Base-by-base conservation (phyloP, 2,888 invertebrate genomes). In the Phaonia tiefii region DNA sequence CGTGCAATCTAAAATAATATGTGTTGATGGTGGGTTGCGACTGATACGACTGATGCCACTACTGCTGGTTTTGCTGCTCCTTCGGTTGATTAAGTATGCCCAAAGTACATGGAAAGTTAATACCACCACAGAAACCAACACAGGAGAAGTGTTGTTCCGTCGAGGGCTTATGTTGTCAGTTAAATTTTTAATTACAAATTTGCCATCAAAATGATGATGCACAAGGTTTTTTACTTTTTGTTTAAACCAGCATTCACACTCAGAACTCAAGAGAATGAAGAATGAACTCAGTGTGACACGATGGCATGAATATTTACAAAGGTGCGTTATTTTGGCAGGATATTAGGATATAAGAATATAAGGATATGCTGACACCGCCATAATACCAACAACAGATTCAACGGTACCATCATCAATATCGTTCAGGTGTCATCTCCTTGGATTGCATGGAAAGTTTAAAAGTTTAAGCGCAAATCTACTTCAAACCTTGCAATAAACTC, bases 21-120 rank as follows among this genome's bases (percentile, higher is more conserved):
- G 20, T 54, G 54, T 20, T 31, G 17, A 17, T 44, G 25, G 13
- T n/a, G n/a, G 8, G 8, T n/a, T 54, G 31, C 1, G 46, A 31
- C 31, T 37, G 31, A 25, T 60, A 42, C 4, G 39, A 13, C 22
- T 63, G 22, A 11, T 60, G 20, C 20, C 5, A 15, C 1, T 60
- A 17, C 22, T 63, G 22, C 22, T 42, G 1, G 4, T 56, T 11
- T 13, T 56, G 4, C 13, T 26, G 13, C 22, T n/a, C n/a, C 3
- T n/a, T 20, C 63, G 31, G 31, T 31, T 63, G 22, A n/a, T 63
- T 63, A 42, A 49, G 3, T 74, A 65, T 70, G 56, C 67, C 63
- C 69, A 72, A 31, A 69, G 56, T 26, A 66, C 74, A 81, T 78
- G 77, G 78, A 72, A 78, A 78, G 75, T 81, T 81, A 81, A 78